Conservation (phyloP, 1,140 invertebrate species). For the Tetragnatha versicolor region DNA sequence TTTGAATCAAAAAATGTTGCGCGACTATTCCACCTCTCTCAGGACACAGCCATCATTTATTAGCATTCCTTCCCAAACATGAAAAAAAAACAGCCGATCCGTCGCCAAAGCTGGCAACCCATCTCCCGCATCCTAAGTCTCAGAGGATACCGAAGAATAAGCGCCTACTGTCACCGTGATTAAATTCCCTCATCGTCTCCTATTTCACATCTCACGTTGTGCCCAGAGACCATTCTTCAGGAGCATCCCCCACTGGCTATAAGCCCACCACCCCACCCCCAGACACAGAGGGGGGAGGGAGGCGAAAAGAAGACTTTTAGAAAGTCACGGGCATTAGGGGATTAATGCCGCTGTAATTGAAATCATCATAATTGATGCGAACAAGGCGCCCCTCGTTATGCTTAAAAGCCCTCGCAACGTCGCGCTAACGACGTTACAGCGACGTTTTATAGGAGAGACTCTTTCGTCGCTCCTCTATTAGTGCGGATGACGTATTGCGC, state of each 20-base stretch:
- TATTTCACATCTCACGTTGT: slow-evolving; percentile 48
- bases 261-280: neutral
- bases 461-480: neutral
- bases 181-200: slow-evolving; percentile 53
- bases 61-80: too few relatives aligned
- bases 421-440: slow-evolving; percentile 7
- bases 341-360: slow-evolving; percentile 55
- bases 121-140: slow-evolving; percentile 22
- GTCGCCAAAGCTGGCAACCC: slow-evolving; percentile 42
- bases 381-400: slow-evolving; percentile 29
- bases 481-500: slow-evolving; percentile 27
- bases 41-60: too few relatives aligned
- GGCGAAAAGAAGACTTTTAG: slow-evolving; percentile 52
- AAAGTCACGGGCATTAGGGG: slow-evolving; percentile 49
- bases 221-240: slow-evolving; percentile 49
- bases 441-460: neutral
- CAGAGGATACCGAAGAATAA: slow-evolving; percentile 50
- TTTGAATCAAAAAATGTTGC: too few relatives aligned
- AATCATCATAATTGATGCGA: slow-evolving; percentile 56
- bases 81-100: neutral
- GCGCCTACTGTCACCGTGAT: slow-evolving; percentile 54
- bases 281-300: neutral
- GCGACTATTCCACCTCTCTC: too few relatives aligned
- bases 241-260: neutral
- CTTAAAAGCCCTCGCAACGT: slow-evolving; percentile 26